Percentiles rank a stretch among this genome's conserved stretches.
These are phyloP conservation scores for Drosophila neotestacea DNA, from an alignment of 2,888 invertebrate genomes.

Conservation along the genomic window DNA sequence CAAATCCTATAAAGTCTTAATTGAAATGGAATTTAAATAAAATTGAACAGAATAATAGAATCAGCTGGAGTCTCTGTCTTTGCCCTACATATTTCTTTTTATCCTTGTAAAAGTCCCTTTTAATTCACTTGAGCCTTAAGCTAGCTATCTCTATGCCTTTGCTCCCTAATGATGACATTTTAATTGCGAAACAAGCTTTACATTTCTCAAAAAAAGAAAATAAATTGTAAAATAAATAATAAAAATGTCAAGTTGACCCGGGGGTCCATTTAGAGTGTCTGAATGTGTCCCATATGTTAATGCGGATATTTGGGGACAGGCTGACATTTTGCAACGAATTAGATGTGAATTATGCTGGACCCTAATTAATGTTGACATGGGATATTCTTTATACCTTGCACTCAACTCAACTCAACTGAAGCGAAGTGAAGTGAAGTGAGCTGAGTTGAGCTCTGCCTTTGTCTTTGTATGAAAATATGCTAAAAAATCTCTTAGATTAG, in stretches of 20 bases:
- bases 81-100: background rate
- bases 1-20: too few species aligned
- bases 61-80: too few species aligned
- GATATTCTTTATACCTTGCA: slow-evolving; percentile 47
- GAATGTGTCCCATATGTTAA: slow-evolving; percentile 52
- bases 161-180: slow-evolving; percentile 45
- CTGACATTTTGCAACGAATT: slow-evolving; percentile 48
- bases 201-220: slow-evolving; percentile 9
- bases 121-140: slow-evolving; percentile 15
- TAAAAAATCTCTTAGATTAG: slow-evolving; percentile 65
- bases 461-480: slow-evolving; percentile 53
- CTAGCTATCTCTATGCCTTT: slow-evolving; percentile 1
- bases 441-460: slow-evolving; percentile 8
- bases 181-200: slow-evolving; percentile 47
- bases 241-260: slow-evolving; percentile 43
- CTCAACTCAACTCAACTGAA: slow-evolving; percentile 2
- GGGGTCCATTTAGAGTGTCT: slow-evolving; percentile 37
- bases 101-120: slow-evolving; percentile 2
- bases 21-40: too few species aligned
- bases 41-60: too few species aligned
- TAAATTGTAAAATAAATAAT: slow-evolving; percentile 25
- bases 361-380: slow-evolving; percentile 80
- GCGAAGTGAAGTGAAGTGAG: slow-evolving; percentile 1
- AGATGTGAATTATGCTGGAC: slow-evolving; percentile 69
- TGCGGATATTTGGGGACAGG: slow-evolving; percentile 27